A percentile compares a stretch with the other conserved stretches of the same genome.
These are phyloP conservation scores for Labroides dimidiatus DNA, from an alignment of 2,797 vertebrate species.

Conservation along the genomic window DNA sequence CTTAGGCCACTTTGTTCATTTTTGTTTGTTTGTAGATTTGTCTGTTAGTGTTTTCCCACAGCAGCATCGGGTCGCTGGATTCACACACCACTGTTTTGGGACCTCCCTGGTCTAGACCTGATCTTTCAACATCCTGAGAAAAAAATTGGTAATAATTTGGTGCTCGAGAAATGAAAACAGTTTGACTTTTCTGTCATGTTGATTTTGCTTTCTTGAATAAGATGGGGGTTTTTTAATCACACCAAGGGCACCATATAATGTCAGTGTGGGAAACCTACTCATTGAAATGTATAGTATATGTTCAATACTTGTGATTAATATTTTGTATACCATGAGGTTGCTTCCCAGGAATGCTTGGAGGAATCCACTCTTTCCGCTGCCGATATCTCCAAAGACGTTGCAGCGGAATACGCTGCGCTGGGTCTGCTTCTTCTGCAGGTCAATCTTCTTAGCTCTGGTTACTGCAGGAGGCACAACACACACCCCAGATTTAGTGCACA, in stretches of 20 bases:
- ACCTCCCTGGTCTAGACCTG: too few relatives aligned
- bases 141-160: too few relatives aligned
- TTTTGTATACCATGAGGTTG: constrained; percentile 87
- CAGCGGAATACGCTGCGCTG: constrained; percentile 96
- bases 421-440: constrained; percentile 97
- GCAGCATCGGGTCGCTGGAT: too few relatives aligned
- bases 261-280: not conserved
- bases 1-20: too few relatives aligned
- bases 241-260: not conserved
- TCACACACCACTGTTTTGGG: too few relatives aligned
- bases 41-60: too few relatives aligned
- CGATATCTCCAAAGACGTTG: constrained; percentile 91
- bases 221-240: not conserved
- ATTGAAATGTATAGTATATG: not conserved
- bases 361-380: constrained; percentile 93
- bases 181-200: not conserved
- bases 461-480: constrained; percentile 78
- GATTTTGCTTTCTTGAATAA: not conserved
- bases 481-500: not conserved
- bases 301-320: not conserved
- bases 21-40: too few relatives aligned
- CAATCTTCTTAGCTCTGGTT: constrained; percentile 96
- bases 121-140: too few relatives aligned
- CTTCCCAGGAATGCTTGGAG: constrained; percentile 93
- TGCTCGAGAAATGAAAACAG: too few relatives aligned